Percentiles rank a stretch among this genome's conserved stretches.
These are phyloP conservation scores for Nephrotoma appendiculata DNA, from an alignment of 2,888 invertebrate genomes.

Conservation along the genomic window DNA sequence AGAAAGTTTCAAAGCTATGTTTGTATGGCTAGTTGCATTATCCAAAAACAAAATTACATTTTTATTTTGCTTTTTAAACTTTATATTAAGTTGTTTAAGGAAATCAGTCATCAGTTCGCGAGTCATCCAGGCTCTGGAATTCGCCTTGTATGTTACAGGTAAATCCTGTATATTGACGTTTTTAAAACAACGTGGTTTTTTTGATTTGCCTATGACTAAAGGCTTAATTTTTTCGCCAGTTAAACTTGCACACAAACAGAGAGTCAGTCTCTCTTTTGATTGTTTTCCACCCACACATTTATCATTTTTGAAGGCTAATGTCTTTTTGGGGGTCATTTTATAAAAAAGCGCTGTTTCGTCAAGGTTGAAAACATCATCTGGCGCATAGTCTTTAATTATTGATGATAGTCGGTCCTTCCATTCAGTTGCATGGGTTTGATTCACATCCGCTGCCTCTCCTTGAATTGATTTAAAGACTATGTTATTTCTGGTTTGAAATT, in stretches of 20 bases:
- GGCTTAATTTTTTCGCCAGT: neutral
- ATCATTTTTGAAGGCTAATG: neutral
- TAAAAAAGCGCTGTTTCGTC: neutral
- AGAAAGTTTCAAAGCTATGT: too few relatives aligned
- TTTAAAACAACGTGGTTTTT: neutral
- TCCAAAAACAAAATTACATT: too few relatives aligned
- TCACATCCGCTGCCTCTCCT: neutral
- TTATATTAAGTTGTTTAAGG: too few relatives aligned
- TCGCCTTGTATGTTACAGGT: neutral
- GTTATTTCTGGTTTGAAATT: neutral
- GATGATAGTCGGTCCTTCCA: neutral
- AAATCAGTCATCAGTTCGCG: too few relatives aligned
- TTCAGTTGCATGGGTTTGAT: neutral
- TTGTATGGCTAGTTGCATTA: too few relatives aligned
- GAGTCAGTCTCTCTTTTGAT: neutral
- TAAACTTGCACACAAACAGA: neutral
- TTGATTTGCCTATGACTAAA: too few relatives aligned
- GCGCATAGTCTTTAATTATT: neutral
- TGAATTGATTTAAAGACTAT: neutral
- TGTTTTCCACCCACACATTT: neutral
- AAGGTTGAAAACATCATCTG: neutral
- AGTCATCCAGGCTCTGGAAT: too few relatives aligned
- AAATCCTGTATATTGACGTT: neutral
- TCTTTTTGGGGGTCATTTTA: neutral
- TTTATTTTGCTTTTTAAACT: too few relatives aligned